These are phyloP conservation scores for Dreissena polymorpha DNA, from an alignment of 1,140 invertebrate genomes.

Conservation along the genomic window DNA sequence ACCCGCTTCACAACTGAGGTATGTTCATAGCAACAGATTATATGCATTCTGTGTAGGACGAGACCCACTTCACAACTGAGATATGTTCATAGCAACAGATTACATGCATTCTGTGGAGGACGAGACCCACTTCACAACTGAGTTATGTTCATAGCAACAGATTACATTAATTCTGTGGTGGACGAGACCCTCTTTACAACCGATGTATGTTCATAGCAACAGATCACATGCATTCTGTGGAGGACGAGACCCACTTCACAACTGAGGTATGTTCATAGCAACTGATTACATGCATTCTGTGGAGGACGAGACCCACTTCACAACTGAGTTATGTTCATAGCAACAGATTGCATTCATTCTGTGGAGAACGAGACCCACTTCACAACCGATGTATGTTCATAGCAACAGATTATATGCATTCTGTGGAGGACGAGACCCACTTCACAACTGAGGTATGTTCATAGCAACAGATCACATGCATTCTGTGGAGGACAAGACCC, in stretches of 20 bases:
- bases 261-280: constrained; percentile 80
- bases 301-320: constrained; percentile 64
- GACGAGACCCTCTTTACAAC: constrained; percentile 67
- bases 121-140: constrained; percentile 69
- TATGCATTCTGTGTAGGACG: constrained; percentile 74
- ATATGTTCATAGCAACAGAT: constrained; percentile 80
- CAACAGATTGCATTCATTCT: constrained; percentile 79
- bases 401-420: constrained; percentile 79
- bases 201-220: constrained; percentile 81
- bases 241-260: constrained; percentile 66
- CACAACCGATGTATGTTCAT: constrained; percentile 80
- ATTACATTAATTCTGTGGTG: constrained; percentile 77
- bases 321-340: constrained; percentile 80
- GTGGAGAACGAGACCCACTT: constrained; percentile 65
- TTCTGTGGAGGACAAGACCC: constrained; percentile 66
- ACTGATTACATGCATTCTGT: constrained; percentile 79
- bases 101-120: constrained; percentile 76
- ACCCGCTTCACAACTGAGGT: constrained; percentile 78
- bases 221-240: constrained; percentile 78
- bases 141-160: constrained; percentile 80
- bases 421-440: constrained; percentile 65
- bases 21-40: constrained; percentile 79
- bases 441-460: constrained; percentile 79
- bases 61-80: constrained; percentile 74
- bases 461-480: constrained; percentile 80